These are phyloP conservation scores for Paracentrotus lividus DNA, from an alignment of 53 echinoderm and acorn worm species.

Conservation along the genomic window DNA sequence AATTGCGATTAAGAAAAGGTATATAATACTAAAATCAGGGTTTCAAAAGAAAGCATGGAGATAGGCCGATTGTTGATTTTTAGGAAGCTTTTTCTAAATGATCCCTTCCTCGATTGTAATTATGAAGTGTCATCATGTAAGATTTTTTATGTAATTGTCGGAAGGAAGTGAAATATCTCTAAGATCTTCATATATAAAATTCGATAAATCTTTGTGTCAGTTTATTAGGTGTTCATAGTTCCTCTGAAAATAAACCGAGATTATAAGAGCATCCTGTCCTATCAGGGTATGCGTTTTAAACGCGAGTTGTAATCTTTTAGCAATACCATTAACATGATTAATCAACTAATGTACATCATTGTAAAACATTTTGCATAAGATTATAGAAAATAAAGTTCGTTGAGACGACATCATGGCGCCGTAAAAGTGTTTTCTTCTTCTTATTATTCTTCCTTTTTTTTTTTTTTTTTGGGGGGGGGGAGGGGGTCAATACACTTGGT, in stretches of 20 bases:
- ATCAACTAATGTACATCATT: too few relatives aligned
- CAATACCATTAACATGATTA: too few relatives aligned
- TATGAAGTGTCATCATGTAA: background rate
- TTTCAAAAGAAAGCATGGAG: background rate
- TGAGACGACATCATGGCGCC: too few relatives aligned
- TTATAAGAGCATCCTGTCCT: background rate
- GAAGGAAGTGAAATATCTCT: background rate
- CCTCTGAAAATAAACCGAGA: background rate
- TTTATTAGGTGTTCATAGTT: background rate
- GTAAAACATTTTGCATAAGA: too few relatives aligned
- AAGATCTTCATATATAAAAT: background rate
- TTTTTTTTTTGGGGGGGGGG: too few relatives aligned
- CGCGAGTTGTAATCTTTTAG: too few relatives aligned
- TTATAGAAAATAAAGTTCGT: too few relatives aligned
- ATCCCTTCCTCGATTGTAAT: background rate
- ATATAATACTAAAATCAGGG: too few relatives aligned
- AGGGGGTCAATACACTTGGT: too few relatives aligned
- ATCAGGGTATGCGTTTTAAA: too few relatives aligned
- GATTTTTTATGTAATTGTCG: background rate
- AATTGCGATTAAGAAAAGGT: background rate
- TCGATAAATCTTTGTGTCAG: background rate
- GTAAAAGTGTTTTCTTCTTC: too few relatives aligned
- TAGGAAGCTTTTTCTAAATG: background rate
- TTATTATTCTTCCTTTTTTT: too few relatives aligned
- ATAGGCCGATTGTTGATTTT: background rate